phyloP scores from a whole-genome alignment of 2,113 vertebrate genomes.

The Tilapia sparmanii region DNA sequence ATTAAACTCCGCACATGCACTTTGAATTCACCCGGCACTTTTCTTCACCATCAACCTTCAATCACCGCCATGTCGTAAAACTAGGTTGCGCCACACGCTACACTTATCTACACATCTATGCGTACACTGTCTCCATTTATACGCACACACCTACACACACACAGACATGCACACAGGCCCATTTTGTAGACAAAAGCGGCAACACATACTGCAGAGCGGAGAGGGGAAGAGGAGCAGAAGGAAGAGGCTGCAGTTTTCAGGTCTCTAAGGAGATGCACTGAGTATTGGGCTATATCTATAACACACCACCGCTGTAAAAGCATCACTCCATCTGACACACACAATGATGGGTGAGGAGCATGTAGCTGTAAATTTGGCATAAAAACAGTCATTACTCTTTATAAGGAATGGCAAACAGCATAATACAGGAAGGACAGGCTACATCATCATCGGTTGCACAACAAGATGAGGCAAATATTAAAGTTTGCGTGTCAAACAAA shows the following conservation, averaged over 20 bases:
- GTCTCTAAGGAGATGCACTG: constrained; percentile 29
- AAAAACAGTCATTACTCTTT: not conserved
- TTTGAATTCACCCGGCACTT: constrained; percentile 6
- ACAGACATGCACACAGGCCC: not conserved
- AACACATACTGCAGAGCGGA: constrained; percentile 13
- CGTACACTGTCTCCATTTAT: not conserved
- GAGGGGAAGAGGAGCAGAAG: not conserved
- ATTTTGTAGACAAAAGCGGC: constrained; percentile 28
- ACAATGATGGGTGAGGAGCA: not conserved
- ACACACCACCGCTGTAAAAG: constrained; percentile 21
- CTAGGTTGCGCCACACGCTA: not conserved
- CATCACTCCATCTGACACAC: not conserved
- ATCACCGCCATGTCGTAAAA: constrained; percentile 2
- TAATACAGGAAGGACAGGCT: not conserved
- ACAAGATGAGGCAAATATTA: not conserved
- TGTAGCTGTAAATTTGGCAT: not conserved
- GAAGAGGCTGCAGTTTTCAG: constrained; percentile 33
- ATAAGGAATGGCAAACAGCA: not conserved
- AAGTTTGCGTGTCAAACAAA: not conserved
- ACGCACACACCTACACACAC: not conserved
- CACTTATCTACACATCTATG: not conserved
- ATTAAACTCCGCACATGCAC: not conserved
- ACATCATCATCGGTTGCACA: not conserved
- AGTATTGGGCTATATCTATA: constrained; percentile 21
- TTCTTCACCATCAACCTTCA: constrained; percentile 16